Base-by-base conservation (phyloP, 2,113 vertebrate species). In the Perccottus glenii region DNA sequence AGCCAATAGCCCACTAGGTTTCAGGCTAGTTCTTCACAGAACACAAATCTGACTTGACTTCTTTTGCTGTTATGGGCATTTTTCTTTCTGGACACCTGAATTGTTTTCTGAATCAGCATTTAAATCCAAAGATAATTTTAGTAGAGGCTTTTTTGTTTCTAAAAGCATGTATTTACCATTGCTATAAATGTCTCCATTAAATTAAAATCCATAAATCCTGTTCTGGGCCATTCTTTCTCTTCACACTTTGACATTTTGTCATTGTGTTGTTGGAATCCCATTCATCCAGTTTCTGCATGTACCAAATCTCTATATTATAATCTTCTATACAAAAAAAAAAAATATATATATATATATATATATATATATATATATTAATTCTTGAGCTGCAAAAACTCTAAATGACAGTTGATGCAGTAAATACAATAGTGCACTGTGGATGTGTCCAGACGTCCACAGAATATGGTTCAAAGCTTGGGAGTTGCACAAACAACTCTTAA, bases 1-100 rank as follows among this genome's bases (percentile, higher is more conserved):
- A 50, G 74, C 64, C 67, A 73, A 63, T 19, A 59, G 57, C 53
- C 57, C 19, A 33, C 66, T 61, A 53, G 49, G 49, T 46, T 57
- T 43, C 5, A 5, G 45, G n/a, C 32, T 42, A 38, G 64, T 65
- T 73, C 14, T 4, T 1, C 9, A 14, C 14, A 35, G 36, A 3
- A 7, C 4, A 4, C 3, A 38, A 14, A 38, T 58, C 47, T 15
- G 14, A 50, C 67, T 46, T 4, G 0, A n/a, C 56, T 50, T 73
- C 52, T 52, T 50, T 40, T 58, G 46, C 47, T 45, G 32, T 50
- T 47, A 4, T 2, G 4, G 62, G 32, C 55, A 15, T 64, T 61
- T 58, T 50, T 55, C 45, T 11, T 2, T 44, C 36, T 8, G 59
- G 42, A 57, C 38, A 57, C 42, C 60, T 60, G 51, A 56, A 65